Conservation (phyloP, 2,113 vertebrate species). For the Chroicocephalus ridibundus region DNA sequence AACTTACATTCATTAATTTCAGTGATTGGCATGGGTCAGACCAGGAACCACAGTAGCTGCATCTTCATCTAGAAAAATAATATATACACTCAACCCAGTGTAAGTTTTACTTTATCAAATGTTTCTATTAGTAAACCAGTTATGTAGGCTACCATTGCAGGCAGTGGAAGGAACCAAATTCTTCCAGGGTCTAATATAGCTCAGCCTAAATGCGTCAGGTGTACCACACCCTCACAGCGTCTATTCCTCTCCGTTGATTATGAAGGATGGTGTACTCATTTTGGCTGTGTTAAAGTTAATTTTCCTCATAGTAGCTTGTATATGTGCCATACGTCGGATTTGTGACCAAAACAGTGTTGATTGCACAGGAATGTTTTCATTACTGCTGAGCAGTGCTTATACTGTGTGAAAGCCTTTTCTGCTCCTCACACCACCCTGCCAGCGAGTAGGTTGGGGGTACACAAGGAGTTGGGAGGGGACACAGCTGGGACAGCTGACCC, state of each 20-base stretch:
- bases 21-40: neutral
- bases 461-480: neutral
- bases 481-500: neutral
- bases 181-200: neutral
- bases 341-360: neutral
- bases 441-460: accelerated
- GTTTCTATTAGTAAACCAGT: neutral
- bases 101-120: neutral
- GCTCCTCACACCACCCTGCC: accelerated
- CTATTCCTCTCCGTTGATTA: neutral
- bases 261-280: neutral
- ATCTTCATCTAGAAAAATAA: neutral
- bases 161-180: neutral
- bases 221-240: too few relatives aligned
- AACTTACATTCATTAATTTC: neutral
- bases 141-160: neutral
- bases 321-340: neutral
- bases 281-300: neutral
- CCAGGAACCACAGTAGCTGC: neutral
- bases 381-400: neutral
- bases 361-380: neutral
- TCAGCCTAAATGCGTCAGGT: neutral
- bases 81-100: neutral
- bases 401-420: neutral
- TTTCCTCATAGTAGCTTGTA: neutral